Conservation (phyloP, 1,140 invertebrate genomes). For the Leptonema lineaticorne region DNA sequence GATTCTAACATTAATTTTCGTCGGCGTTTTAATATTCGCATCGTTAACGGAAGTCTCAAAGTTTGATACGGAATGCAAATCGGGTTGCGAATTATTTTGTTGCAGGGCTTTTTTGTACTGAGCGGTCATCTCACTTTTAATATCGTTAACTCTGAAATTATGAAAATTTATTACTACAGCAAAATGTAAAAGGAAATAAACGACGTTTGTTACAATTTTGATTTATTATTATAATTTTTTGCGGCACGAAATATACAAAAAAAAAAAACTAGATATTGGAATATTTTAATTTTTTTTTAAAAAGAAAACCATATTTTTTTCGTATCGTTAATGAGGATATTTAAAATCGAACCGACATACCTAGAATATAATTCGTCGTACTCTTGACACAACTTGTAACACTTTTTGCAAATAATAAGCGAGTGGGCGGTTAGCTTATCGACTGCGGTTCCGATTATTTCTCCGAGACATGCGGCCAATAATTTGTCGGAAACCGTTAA, state of each 20-base stretch:
- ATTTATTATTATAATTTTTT: too few species aligned
- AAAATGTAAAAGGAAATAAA: too few species aligned
- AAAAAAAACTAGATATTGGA: too few species aligned
- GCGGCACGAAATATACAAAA: too few species aligned
- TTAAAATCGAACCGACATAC: conserved; percentile 16
- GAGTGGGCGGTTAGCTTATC: conserved; percentile 56
- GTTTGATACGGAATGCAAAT: conserved; percentile 11
- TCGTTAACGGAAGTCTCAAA: not conserved
- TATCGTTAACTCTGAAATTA: conserved; percentile 48
- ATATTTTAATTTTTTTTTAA: too few species aligned
- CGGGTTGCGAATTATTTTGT: conserved; percentile 40
- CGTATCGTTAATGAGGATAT: too few species aligned
- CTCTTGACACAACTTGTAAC: conserved; percentile 63
- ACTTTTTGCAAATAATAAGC: conserved; percentile 64
- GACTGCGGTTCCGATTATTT: conserved; percentile 55
- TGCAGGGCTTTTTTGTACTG: conserved; percentile 42
- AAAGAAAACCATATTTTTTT: too few species aligned
- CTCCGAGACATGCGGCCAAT: conserved; percentile 53
- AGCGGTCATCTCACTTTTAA: conserved; percentile 49
- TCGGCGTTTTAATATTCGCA: not conserved
- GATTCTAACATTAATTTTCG: not conserved
- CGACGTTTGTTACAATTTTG: too few species aligned
- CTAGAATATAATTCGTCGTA: conserved; percentile 59
- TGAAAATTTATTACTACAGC: too few species aligned
- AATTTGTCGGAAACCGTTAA: conserved; percentile 46